A percentile compares a stretch with the other conserved stretches of the same genome.
phyloP scores from a whole-genome alignment of 2,113 vertebrate species.

The Tyrannus savana region DNA sequence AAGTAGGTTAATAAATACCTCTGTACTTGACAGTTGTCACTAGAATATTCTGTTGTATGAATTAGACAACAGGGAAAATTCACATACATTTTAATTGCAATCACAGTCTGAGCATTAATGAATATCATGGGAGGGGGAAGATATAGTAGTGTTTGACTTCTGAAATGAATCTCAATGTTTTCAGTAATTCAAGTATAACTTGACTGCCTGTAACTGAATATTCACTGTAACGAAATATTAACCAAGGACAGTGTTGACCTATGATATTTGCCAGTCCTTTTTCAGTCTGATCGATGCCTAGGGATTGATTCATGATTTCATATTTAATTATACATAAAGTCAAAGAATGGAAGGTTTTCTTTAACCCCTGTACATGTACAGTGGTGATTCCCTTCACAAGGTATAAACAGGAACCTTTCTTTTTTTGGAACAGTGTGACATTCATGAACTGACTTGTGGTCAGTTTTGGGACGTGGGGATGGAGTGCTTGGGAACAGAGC shows the following conservation, averaged over 20 bases:
- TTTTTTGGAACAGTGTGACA: not conserved
- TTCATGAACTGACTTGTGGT: not conserved
- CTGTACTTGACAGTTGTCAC: not conserved
- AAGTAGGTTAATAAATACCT: not conserved
- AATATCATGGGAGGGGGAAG: not conserved
- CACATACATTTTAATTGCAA: not conserved
- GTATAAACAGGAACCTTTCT: fast-evolving
- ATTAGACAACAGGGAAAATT: not conserved
- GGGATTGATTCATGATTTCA: not conserved
- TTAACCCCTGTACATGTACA: not conserved
- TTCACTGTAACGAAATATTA: not conserved
- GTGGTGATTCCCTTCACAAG: not conserved
- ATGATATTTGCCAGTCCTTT: not conserved
- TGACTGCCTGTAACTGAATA: not conserved
- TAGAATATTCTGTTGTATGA: not conserved
- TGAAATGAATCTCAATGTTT: not conserved
- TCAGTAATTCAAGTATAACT: not conserved
- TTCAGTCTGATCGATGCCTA: not conserved
- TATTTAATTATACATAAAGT: not conserved
- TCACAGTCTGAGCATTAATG: not conserved
- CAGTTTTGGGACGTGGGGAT: not conserved
- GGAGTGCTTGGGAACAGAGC: not conserved
- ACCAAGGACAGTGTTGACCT: not conserved
- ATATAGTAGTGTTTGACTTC: not conserved
- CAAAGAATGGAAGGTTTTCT: not conserved